Evolutionary conservation across 2,797 vertebrate species (phyloP).

Genomic region (Hydrolagus colliei): DNA sequence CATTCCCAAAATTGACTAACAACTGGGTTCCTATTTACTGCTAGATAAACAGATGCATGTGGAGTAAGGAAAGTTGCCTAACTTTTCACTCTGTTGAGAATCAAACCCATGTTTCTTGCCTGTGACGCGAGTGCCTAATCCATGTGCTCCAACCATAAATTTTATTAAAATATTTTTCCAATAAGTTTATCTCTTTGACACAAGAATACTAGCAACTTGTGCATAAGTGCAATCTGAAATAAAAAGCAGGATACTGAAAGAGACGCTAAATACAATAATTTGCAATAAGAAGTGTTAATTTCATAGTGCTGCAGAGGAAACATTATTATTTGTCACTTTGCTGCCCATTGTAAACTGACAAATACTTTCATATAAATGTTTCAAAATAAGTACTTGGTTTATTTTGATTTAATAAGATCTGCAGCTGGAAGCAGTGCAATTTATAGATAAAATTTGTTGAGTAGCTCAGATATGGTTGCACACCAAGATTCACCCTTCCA

Average conservation of each 20-base stretch:
- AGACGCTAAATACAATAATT: conserved; percentile 1
- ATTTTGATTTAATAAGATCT: conserved; percentile 7
- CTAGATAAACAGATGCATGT: no score
- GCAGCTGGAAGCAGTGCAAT: background rate
- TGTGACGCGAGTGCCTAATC: no score
- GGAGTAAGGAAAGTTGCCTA: no score
- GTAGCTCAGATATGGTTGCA: background rate
- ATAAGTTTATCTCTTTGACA: background rate
- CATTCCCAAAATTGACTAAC: no score
- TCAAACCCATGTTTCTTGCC: no score
- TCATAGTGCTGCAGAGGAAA: background rate
- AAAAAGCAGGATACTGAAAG: conserved; percentile 2
- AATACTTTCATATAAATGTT: background rate
- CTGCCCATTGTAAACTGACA: background rate
- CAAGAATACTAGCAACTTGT: background rate
- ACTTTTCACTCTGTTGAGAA: no score
- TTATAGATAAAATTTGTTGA: background rate
- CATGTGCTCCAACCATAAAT: no score
- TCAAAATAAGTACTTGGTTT: background rate
- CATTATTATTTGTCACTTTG: conserved; percentile 17
- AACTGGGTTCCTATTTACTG: no score
- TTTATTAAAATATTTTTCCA: no score
- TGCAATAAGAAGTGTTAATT: conserved; percentile 5
- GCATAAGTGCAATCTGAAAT: background rate
- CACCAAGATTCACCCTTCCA: conserved; percentile 1